Conservation (phyloP, 2,797 vertebrate genomes). For the Sus cebifrons region DNA sequence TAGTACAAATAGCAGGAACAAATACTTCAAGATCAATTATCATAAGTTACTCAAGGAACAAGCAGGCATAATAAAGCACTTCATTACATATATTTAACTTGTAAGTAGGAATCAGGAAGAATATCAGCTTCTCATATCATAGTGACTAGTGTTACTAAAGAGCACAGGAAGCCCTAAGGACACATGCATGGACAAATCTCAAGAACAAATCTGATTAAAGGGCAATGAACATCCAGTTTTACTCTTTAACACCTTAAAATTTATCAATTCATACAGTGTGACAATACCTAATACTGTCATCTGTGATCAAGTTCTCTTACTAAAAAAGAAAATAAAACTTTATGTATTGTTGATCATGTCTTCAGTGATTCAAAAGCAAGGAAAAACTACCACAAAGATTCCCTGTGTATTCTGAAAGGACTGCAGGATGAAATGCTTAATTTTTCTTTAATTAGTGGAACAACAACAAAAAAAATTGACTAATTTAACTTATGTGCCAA, state of each 20-base stretch:
- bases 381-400: slow-evolving; percentile 29
- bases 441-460: slow-evolving; percentile 25
- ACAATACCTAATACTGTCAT: slow-evolving; percentile 46
- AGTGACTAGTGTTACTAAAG: slow-evolving; percentile 38
- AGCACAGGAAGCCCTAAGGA: slow-evolving; percentile 41
- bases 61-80: not conserved
- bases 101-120: not conserved
- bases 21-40: slow-evolving; percentile 34
- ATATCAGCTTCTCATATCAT: slow-evolving; percentile 15
- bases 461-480: not conserved
- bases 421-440: slow-evolving; percentile 12
- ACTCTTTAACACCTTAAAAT: not conserved
- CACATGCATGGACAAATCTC: slow-evolving; percentile 8
- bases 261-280: slow-evolving; percentile 47
- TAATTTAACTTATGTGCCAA: slow-evolving; percentile 60
- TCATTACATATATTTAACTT: slow-evolving; percentile 50
- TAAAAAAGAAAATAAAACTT: slow-evolving; percentile 54
- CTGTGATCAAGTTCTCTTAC: slow-evolving; percentile 24
- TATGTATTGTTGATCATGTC: not conserved
- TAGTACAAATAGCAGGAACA: not conserved
- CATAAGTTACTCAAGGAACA: slow-evolving; percentile 15
- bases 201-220: slow-evolving; percentile 52
- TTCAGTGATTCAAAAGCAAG: slow-evolving; percentile 55
- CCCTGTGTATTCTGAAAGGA: not conserved
- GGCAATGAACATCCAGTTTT: slow-evolving; percentile 17